Evolutionary conservation across 2,113 vertebrate species (phyloP), one percentile per base, ranked within the genome.

Genomic region (Nothocercus nigrocapillus): DNA sequence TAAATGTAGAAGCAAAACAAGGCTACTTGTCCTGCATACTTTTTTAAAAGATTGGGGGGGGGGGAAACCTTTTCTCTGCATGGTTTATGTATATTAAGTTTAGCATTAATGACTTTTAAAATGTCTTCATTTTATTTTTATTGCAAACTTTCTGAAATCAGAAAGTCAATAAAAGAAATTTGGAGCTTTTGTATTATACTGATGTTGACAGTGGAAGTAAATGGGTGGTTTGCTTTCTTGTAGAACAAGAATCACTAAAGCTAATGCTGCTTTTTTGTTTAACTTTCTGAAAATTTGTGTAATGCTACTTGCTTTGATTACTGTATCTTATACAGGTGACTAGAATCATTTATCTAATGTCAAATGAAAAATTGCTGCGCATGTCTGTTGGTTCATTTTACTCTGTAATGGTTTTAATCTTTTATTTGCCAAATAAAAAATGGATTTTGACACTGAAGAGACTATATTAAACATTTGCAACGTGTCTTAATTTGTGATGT

Each of bases 401-500:
- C 56, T 63, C 30, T 81, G 28, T 83, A 90, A 72, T 73, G 66
- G 21, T 88, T 93, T 83, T 86, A 75, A 61, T 95, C 45, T 91
- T 95, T 90, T 54, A 49, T 85, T 96, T 24, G 61, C 68, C 61
- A 88, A 56, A 45, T 21, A 56, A 32, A 90, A 86, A 91, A 95
- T 93, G 80, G 68, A 75, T 93, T 89, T 90, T 83, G 91, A 93
- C 64, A n/a, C 25, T 36, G 45, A 77, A 78, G 79, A 90, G 51
- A 75, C 73, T 88, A 22, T 28, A 34, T 91, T 93, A 88, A 94
- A 79, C 27, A 32, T 86, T 81, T 94, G 89, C 75, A 88, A 47
- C 40, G 63, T 85, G 22, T 92, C 84, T 93, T 93, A 95, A 93
- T 96, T 91, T 91, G 72, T 88, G 64, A 38, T 80, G 42, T 78